Conservation (phyloP, 2,888 invertebrate genomes). For the Scrobipalpa atriplicella region DNA sequence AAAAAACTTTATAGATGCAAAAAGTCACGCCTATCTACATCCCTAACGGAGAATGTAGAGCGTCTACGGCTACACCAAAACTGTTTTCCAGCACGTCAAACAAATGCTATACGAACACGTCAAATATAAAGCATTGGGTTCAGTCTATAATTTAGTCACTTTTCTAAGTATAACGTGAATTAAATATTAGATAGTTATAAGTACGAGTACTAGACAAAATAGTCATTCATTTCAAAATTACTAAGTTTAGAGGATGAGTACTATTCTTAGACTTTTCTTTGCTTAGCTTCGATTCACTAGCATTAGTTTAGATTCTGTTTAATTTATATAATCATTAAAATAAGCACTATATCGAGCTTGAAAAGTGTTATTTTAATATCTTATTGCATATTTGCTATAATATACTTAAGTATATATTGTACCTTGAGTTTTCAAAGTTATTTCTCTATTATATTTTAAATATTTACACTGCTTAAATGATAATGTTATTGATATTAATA, state of each 20-base stretch:
- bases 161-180: conserved; percentile 57
- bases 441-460: conserved; percentile 75
- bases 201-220: conserved; percentile 45
- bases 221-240: conserved; percentile 65
- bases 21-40: neutral
- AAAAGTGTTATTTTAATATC: conserved; percentile 75
- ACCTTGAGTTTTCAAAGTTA: conserved; percentile 67
- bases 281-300: conserved; percentile 62
- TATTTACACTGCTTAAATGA: conserved; percentile 79
- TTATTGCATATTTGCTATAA: conserved; percentile 75
- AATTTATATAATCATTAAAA: conserved; percentile 56
- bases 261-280: conserved; percentile 68
- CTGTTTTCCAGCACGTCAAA: no score
- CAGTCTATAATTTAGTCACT: conserved; percentile 53
- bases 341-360: conserved; percentile 77
- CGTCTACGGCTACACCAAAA: no score
- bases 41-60: no score
- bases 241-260: conserved; percentile 82
- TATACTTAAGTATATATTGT: conserved; percentile 59
- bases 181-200: conserved; percentile 52
- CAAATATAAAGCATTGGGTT: conserved; percentile 49
- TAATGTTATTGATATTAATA: conserved; percentile 75
- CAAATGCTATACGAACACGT: neutral
- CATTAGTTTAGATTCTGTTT: conserved; percentile 67
- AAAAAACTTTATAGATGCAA: neutral